Evolutionary conservation across 2,113 vertebrate genomes (phyloP).

Genomic region (Platysteira castanea): DNA sequence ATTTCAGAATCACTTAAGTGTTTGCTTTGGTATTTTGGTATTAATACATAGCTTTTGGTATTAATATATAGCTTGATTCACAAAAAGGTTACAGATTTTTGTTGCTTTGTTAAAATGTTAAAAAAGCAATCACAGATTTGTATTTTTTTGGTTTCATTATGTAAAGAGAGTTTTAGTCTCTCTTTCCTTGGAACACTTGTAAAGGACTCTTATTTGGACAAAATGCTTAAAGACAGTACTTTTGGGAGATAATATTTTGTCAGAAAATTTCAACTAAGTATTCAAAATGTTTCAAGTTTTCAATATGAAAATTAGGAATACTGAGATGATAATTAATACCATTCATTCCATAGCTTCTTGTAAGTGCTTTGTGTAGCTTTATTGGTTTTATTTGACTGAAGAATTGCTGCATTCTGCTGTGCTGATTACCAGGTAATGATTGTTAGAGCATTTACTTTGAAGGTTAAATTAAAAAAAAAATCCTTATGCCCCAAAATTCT

Average conservation of each 20-base stretch:
- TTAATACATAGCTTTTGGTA: not conserved
- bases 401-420: not conserved
- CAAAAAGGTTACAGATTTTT: not conserved
- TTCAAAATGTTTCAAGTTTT: not conserved
- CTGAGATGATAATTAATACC: not conserved
- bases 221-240: not conserved
- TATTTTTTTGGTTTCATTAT: not conserved
- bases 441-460: not conserved
- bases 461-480: not conserved
- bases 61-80: not conserved
- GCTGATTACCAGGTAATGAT: not conserved
- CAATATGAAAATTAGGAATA: not conserved
- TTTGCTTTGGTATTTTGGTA: not conserved
- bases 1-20: not conserved
- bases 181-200: not conserved
- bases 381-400: not conserved
- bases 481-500: not conserved
- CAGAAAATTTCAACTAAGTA: not conserved
- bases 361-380: not conserved
- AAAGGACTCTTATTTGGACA: not conserved
- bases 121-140: not conserved
- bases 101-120: not conserved
- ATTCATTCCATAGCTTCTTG: not conserved
- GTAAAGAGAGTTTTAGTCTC: not conserved
- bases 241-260: not conserved